phyloP scores from a whole-genome alignment of 2,113 vertebrate genomes.

The Gobiocypris rarus region DNA sequence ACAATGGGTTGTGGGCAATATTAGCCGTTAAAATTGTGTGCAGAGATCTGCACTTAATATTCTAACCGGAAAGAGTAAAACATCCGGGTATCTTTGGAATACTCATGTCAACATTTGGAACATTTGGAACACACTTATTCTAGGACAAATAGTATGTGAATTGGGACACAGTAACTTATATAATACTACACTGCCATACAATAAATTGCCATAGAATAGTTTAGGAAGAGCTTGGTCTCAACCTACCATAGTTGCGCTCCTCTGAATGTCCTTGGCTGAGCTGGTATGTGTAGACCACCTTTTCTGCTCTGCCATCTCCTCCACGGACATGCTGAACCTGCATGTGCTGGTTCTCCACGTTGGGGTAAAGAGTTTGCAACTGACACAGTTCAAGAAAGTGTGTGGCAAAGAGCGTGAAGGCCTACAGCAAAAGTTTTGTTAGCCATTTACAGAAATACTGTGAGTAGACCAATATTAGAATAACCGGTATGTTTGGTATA shows the following conservation, averaged over 20 bases:
- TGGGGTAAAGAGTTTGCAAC: constrained; percentile 87
- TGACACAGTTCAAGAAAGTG: constrained; percentile 95
- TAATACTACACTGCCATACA: no score
- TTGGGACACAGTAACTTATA: no score
- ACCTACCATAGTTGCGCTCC: constrained; percentile 91
- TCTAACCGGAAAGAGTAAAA: no score
- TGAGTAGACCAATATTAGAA: neutral
- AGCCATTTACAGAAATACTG: neutral
- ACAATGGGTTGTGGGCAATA: no score
- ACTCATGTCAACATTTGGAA: no score
- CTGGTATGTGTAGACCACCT: constrained; percentile 85
- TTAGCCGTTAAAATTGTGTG: no score
- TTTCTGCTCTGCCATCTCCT: constrained; percentile 75
- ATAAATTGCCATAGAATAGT: no score
- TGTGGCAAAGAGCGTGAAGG: constrained; percentile 93
- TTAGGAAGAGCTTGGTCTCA: neutral
- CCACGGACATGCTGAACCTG: constrained; percentile 87
- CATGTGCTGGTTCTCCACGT: constrained; percentile 94
- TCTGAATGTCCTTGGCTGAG: constrained; percentile 87
- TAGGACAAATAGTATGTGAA: no score
- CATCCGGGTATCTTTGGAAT: no score
- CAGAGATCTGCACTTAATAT: no score
- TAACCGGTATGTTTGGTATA: neutral
- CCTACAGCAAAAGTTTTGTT: constrained; percentile 72
- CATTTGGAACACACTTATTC: no score